Evolutionary conservation across 1,140 invertebrate species (phyloP).

Genomic region (Drosophila murphyi): DNA sequence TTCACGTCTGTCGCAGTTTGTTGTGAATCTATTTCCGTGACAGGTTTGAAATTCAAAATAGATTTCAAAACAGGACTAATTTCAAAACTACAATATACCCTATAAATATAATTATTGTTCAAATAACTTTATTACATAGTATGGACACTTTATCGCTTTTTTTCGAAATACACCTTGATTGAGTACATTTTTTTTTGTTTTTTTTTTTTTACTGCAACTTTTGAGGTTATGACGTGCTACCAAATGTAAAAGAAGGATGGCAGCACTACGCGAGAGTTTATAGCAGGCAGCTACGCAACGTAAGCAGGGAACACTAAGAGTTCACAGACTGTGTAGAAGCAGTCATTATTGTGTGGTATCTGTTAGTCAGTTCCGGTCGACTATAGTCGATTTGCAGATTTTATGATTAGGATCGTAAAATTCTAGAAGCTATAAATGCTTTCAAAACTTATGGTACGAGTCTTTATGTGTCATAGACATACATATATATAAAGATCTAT

Average conservation of each 20-base stretch:
- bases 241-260: no score
- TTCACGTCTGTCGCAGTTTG: constrained; percentile 38
- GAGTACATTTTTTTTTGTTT: no score
- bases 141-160: neutral
- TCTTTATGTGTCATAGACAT: constrained; percentile 21
- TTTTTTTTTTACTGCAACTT: no score
- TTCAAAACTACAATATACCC: neutral
- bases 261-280: neutral
- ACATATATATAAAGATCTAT: constrained; percentile 15
- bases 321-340: no score
- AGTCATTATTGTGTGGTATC: neutral
- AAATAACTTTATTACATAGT: neutral
- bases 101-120: neutral
- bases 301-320: no score
- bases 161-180: neutral
- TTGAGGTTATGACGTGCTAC: no score
- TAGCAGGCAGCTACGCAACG: no score
- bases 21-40: constrained; percentile 45
- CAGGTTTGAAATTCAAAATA: constrained; percentile 55
- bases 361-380: neutral
- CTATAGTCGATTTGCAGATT: constrained; percentile 29
- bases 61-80: constrained; percentile 19
- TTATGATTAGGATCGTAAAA: constrained; percentile 72
- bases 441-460: constrained; percentile 10
- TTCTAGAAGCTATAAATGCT: constrained; percentile 60